phyloP scores from a whole-genome alignment of 2,113 vertebrate species.

The Neolamprologus ventralis region DNA sequence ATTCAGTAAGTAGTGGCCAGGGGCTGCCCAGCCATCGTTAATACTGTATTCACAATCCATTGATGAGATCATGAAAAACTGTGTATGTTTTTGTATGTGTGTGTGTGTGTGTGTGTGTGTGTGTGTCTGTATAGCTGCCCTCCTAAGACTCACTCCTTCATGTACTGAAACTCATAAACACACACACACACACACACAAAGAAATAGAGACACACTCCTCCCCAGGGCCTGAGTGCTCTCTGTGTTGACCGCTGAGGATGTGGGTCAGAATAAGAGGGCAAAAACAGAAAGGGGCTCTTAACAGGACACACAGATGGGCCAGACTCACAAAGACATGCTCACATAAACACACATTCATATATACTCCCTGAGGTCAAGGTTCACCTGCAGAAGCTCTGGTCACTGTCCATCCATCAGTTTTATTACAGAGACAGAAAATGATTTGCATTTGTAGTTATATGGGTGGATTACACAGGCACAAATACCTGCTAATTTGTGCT shows the following conservation, averaged over 20 bases:
- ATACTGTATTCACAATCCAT: constrained; percentile 68
- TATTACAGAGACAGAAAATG: constrained; percentile 47
- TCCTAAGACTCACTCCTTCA: constrained; percentile 27
- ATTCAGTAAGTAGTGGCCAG: constrained; percentile 65
- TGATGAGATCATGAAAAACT: constrained; percentile 69
- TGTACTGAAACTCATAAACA: constrained; percentile 38
- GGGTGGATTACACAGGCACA: not conserved
- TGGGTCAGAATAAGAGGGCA: constrained; percentile 62
- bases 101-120: not conserved
- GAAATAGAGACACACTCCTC: constrained; percentile 39
- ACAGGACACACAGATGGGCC: constrained; percentile 70
- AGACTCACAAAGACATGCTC: constrained; percentile 33
- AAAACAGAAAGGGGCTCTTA: constrained; percentile 61
- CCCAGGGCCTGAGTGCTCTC: constrained; percentile 56
- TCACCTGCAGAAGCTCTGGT: constrained; percentile 71
- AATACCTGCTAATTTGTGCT: not conserved
- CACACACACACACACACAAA: not conserved
- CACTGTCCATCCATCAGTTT: constrained; percentile 74
- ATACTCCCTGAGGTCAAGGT: constrained; percentile 67
- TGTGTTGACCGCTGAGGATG: constrained; percentile 68
- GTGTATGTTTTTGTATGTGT: not conserved
- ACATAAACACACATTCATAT: constrained; percentile 3
- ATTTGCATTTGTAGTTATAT: not conserved
- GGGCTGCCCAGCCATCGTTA: constrained; percentile 59
- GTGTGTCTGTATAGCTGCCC: no score